A percentile compares a stretch with the other conserved stretches of the same genome.
Evolutionary conservation across 2,888 invertebrate species (phyloP).

Genomic region (Rhodophaea formosa): DNA sequence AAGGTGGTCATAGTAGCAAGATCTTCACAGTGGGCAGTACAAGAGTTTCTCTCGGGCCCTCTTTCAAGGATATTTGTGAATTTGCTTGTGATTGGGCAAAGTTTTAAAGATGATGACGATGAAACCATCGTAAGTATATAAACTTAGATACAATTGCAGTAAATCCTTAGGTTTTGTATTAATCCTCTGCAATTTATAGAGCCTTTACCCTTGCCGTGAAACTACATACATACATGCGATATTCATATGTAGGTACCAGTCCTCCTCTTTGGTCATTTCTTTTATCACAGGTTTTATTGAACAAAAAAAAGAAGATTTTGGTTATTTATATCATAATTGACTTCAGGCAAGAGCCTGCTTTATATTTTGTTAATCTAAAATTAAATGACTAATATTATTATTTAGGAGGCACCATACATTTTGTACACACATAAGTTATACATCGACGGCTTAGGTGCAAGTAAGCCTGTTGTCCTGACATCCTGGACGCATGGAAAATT

Average conservation of each 20-base stretch:
- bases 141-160: neutral
- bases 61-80: constrained; percentile 85
- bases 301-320: neutral
- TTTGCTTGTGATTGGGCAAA: constrained; percentile 85
- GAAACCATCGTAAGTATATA: constrained; percentile 60
- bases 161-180: too few relatives aligned
- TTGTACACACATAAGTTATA: constrained; percentile 88
- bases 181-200: too few relatives aligned
- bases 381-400: neutral
- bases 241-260: too few relatives aligned
- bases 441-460: constrained; percentile 87
- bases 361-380: too few relatives aligned
- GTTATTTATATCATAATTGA: too few relatives aligned
- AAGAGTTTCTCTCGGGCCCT: constrained; percentile 84
- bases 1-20: constrained; percentile 85
- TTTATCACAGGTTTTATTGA: too few relatives aligned
- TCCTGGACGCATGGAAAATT: constrained; percentile 86
- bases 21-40: constrained; percentile 88
- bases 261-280: too few relatives aligned
- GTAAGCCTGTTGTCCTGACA: constrained; percentile 83
- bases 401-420: constrained; percentile 85
- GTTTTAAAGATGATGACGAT: constrained; percentile 78
- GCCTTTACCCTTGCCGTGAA: too few relatives aligned
- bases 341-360: neutral
- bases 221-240: too few relatives aligned